These are phyloP conservation scores for Albula glossodonta DNA, from an alignment of 2,113 vertebrate species.

Conservation along the genomic window DNA sequence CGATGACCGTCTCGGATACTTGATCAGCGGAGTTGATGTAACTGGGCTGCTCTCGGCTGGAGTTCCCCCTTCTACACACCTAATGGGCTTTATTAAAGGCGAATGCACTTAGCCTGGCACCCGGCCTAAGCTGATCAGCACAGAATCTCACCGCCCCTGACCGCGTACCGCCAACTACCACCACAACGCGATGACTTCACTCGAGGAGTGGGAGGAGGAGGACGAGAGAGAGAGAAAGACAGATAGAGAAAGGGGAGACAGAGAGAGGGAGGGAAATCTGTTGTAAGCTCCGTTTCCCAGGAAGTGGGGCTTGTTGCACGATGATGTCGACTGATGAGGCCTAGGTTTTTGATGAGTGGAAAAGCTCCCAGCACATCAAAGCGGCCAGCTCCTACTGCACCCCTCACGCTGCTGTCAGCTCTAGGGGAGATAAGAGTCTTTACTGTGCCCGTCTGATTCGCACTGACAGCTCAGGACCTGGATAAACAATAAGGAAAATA, in stretches of 20 bases:
- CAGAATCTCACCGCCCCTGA: background rate
- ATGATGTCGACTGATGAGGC: too few species aligned
- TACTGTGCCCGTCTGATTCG: background rate
- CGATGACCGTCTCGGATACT: background rate
- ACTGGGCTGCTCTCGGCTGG: background rate
- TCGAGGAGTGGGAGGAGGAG: background rate
- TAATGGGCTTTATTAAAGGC: background rate
- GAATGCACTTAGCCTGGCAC: background rate
- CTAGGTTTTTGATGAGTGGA: background rate
- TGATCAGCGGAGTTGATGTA: background rate
- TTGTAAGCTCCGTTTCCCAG: background rate
- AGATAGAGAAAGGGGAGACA: background rate
- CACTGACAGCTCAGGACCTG: background rate
- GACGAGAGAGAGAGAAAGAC: background rate
- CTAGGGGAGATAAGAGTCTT: background rate
- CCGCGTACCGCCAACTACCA: too few species aligned
- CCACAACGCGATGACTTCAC: too few species aligned
- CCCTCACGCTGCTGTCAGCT: background rate
- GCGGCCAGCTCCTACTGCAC: background rate
- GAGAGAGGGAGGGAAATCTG: background rate
- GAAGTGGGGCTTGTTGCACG: background rate
- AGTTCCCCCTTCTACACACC: background rate
- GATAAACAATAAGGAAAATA: constrained; percentile 6
- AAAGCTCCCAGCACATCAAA: background rate
- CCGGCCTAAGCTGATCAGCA: background rate